Conservation (phyloP, 2,113 vertebrate species). For the Brevimyrus niger region DNA sequence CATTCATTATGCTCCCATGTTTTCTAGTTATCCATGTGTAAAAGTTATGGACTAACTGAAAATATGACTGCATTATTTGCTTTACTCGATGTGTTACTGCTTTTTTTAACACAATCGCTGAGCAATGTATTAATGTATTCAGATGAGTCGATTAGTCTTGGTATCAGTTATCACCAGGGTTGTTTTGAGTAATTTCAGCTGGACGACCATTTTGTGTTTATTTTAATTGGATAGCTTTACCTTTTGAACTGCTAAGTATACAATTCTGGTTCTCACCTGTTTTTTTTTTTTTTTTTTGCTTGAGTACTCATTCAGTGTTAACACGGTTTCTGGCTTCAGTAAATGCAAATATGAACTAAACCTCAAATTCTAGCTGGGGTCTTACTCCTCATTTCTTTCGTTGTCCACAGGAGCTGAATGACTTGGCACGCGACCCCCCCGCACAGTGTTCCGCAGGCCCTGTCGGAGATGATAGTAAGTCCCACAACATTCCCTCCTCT, state of each 20-base stretch:
- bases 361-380: not conserved
- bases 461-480: constrained; percentile 66
- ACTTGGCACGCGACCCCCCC: constrained; percentile 66
- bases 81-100: not conserved
- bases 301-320: not conserved
- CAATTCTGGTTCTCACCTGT: not conserved
- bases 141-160: not conserved
- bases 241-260: not conserved
- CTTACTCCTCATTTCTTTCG: not conserved
- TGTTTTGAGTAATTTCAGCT: not conserved
- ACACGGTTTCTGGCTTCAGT: not conserved
- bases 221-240: too few species aligned
- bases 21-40: not conserved
- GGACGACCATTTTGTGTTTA: too few species aligned
- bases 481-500: not conserved
- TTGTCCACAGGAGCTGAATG: constrained; percentile 57
- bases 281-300: not conserved
- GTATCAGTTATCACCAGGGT: not conserved
- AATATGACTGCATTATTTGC: not conserved
- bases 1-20: not conserved
- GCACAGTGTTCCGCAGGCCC: constrained; percentile 68
- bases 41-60: not conserved
- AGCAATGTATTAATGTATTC: not conserved
- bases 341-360: not conserved
- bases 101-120: not conserved